Evolutionary conservation across 53 echinoderm and acorn worm genomes (phyloP).

Genomic region (Patiria pectinifera): DNA sequence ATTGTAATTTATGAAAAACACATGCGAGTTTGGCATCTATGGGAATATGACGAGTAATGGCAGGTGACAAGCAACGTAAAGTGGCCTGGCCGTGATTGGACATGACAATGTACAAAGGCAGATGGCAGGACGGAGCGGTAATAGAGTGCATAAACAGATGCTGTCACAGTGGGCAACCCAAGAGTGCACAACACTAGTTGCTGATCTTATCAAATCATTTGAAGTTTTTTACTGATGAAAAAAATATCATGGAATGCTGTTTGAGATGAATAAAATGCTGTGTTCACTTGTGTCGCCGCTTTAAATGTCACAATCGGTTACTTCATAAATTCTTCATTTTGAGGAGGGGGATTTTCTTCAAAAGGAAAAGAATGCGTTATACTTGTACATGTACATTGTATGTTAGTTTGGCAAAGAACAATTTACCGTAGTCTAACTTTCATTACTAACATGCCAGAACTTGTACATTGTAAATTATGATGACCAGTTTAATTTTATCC

Average conservation of each 20-base stretch:
- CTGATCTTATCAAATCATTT: neutral
- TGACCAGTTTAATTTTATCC: too few species aligned
- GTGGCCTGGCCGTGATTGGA: neutral
- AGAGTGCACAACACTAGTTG: neutral
- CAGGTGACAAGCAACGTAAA: slow-evolving; percentile 40
- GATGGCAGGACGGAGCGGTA: neutral
- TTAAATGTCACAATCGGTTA: neutral
- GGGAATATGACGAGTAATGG: neutral
- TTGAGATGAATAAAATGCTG: neutral
- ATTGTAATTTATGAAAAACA: slow-evolving; percentile 46
- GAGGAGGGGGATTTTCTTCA: too few species aligned
- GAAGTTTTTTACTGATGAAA: neutral
- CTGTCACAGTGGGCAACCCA: neutral
- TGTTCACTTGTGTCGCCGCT: neutral
- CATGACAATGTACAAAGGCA: slow-evolving; percentile 10
- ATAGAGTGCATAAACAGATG: slow-evolving; percentile 13
- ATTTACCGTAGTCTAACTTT: too few species aligned
- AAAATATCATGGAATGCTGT: neutral
- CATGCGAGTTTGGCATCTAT: slow-evolving; percentile 3
- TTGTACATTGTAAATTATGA: too few species aligned
- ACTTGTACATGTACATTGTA: too few species aligned
- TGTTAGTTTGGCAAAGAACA: too few species aligned
- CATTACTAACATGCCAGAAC: too few species aligned
- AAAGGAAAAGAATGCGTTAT: too few species aligned
- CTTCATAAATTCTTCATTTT: neutral